A percentile compares a stretch with the other conserved stretches of the same genome.
Conservation (phyloP, 1,140 invertebrate genomes). For the Euschistus heros region DNA sequence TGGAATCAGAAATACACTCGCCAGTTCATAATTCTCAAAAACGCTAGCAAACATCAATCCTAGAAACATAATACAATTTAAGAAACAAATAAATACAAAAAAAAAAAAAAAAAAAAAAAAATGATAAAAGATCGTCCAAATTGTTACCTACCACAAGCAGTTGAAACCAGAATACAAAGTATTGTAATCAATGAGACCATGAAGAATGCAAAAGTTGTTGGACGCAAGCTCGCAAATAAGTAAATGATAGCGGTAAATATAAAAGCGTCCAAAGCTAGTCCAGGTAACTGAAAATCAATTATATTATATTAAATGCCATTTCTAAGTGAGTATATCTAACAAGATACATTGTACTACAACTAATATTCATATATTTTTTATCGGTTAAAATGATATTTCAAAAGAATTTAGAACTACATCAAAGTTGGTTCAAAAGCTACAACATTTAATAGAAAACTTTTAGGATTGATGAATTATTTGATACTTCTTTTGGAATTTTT, state of each 20-base stretch:
- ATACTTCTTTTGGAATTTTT: too few species aligned
- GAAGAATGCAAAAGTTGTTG: constrained; percentile 51
- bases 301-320: too few species aligned
- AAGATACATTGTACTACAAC: too few species aligned
- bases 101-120: too few species aligned
- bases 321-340: too few species aligned
- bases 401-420: too few species aligned
- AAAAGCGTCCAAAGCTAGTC: constrained; percentile 61
- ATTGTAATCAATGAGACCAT: constrained; percentile 54
- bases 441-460: too few species aligned
- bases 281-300: constrained; percentile 60
- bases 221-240: constrained; percentile 60
- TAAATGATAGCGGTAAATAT: constrained; percentile 67
- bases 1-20: constrained; percentile 73
- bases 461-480: too few species aligned
- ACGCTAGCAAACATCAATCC: constrained; percentile 75
- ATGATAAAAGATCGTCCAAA: too few species aligned
- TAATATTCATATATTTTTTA: too few species aligned
- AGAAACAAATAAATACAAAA: background rate
- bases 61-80: constrained; percentile 36
- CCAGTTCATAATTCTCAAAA: constrained; percentile 65
- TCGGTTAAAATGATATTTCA: too few species aligned
- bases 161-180: constrained; percentile 69
- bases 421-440: too few species aligned
- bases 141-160: constrained; percentile 57